Evolutionary conservation across 1,140 invertebrate species (phyloP).

Genomic region (Dendrolimus kikuchii): DNA sequence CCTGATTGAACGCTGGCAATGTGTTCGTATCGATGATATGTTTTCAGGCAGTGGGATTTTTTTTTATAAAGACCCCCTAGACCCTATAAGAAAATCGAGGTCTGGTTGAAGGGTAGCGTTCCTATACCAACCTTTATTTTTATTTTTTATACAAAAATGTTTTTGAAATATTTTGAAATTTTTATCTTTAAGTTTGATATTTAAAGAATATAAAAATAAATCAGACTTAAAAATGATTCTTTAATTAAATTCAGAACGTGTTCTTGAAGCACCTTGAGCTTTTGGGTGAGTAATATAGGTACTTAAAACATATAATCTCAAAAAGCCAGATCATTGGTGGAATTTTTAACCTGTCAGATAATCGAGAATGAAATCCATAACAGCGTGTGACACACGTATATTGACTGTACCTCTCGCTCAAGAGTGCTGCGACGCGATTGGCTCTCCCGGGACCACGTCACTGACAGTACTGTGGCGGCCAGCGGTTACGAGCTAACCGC

Average conservation of each 20-base stretch:
- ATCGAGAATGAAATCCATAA: background rate
- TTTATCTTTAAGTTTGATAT: background rate
- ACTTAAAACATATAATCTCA: background rate
- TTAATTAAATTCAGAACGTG: background rate
- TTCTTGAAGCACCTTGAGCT: background rate
- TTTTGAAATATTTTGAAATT: background rate
- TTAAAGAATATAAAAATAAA: conserved; percentile 6
- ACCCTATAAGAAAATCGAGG: background rate
- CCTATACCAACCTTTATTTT: background rate
- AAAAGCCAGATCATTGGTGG: conserved; percentile 2
- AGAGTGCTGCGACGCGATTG: no score
- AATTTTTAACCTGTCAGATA: conserved; percentile 1
- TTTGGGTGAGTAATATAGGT: background rate
- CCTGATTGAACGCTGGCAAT: no score
- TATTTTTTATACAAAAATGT: background rate
- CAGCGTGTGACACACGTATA: background rate
- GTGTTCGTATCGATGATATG: no score
- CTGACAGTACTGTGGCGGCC: no score
- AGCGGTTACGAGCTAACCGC: no score
- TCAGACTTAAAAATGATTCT: background rate
- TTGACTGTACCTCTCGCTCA: no score
- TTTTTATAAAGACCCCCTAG: no score
- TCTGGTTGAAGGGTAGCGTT: background rate
- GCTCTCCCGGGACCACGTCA: no score
- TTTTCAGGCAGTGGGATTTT: no score